Evolutionary conservation across 2,888 invertebrate genomes (phyloP).

Genomic region (Apomyelois bistriatella): DNA sequence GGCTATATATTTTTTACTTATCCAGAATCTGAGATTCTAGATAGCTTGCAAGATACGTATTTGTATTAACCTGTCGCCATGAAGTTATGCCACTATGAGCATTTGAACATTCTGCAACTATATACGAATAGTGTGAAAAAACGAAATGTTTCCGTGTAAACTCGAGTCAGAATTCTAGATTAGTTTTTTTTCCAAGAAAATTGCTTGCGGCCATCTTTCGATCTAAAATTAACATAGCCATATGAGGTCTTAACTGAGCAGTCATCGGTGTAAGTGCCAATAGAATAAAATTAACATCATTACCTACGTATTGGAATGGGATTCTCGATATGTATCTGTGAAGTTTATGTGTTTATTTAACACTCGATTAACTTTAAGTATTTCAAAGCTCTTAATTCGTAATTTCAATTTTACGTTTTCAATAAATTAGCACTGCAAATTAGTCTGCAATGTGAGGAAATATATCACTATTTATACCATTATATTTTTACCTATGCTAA

Average conservation of each 20-base stretch:
- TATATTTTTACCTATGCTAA: too few species aligned
- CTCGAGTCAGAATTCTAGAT: not conserved
- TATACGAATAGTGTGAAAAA: conserved; percentile 13
- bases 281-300: conserved; percentile 7
- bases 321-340: not conserved
- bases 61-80: not conserved
- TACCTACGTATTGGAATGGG: not conserved
- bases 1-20: conserved; percentile 7
- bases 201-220: conserved; percentile 1
- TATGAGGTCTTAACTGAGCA: not conserved
- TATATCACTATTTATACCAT: too few species aligned
- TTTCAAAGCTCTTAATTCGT: not conserved
- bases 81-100: conserved; percentile 10
- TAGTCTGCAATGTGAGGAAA: too few species aligned
- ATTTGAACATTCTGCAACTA: conserved; percentile 10
- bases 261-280: not conserved
- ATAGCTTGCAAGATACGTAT: not conserved
- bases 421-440: not conserved
- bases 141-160: not conserved
- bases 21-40: conserved; percentile 6
- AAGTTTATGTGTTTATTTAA: conserved; percentile 1
- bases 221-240: conserved; percentile 1
- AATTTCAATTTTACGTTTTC: not conserved
- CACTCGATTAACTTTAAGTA: not conserved
- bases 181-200: conserved; percentile 1